Conservation (phyloP, 2,888 invertebrate species). For the Metallyticus violacea region DNA sequence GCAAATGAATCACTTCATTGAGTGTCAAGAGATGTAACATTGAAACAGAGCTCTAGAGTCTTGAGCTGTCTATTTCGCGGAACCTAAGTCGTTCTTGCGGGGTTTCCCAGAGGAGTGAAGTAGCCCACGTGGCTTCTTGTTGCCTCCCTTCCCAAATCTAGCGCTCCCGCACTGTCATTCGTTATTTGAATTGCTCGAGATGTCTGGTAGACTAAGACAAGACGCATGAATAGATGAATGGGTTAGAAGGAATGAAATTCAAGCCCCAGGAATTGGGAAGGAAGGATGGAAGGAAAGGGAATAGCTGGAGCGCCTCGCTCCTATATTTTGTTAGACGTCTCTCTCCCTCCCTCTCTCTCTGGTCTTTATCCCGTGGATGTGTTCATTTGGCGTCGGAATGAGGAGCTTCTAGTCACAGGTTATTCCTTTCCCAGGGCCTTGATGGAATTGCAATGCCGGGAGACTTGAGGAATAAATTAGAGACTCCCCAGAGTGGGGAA, state of each 20-base stretch:
- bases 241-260: constrained; percentile 8
- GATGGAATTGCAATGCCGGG: constrained; percentile 24
- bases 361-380: constrained; percentile 23
- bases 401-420: constrained; percentile 13
- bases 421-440: constrained; percentile 15
- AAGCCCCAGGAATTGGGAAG: background rate
- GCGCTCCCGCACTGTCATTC: constrained; percentile 2
- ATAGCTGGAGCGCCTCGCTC: background rate
- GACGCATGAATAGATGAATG: constrained; percentile 19
- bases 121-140: background rate
- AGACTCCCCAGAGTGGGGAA: constrained; percentile 1
- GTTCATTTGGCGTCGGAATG: constrained; percentile 22
- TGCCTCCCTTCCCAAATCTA: constrained; percentile 1
- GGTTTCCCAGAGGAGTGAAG: background rate
- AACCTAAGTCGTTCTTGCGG: background rate
- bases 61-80: background rate
- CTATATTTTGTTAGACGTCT: constrained; percentile 17
- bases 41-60: background rate
- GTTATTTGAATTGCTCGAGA: constrained; percentile 10
- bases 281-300: background rate
- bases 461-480: constrained; percentile 26
- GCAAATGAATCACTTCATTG: background rate
- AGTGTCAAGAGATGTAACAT: background rate
- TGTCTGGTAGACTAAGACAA: constrained; percentile 12
- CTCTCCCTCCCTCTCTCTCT: background rate